Conservation (phyloP, 2,888 invertebrate species). For the Papilio elwesi region DNA sequence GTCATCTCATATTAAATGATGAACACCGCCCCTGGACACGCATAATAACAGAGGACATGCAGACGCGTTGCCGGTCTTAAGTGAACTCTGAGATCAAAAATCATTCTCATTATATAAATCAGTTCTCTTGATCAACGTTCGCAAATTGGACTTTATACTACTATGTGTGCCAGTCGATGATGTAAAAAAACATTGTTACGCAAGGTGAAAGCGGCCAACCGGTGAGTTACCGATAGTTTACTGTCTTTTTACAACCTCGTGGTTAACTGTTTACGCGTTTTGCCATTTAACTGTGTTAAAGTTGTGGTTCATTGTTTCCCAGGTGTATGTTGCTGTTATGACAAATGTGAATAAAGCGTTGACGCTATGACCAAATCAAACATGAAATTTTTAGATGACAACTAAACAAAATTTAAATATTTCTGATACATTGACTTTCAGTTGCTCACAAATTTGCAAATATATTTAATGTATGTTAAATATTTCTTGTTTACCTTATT, state of each 20-base stretch:
- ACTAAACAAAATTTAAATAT: not conserved
- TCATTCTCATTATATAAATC: not conserved
- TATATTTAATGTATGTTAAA: not conserved
- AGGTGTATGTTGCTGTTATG: not conserved
- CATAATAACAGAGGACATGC: no score
- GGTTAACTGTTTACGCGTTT: slow-evolving; percentile 36
- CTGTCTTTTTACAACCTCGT: slow-evolving; percentile 53
- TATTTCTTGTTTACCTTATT: not conserved
- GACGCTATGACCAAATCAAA: not conserved
- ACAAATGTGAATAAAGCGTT: not conserved
- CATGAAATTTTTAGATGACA: not conserved
- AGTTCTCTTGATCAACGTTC: slow-evolving; percentile 29
- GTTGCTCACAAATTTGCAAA: not conserved
- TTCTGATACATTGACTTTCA: not conserved
- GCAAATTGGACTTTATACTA: slow-evolving; percentile 19
- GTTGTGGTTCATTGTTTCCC: slow-evolving; percentile 14
- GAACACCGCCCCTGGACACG: no score
- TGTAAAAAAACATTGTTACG: slow-evolving; percentile 63
- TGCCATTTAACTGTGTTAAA: slow-evolving; percentile 23
- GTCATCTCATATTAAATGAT: no score
- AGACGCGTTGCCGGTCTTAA: no score
- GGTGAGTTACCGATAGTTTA: slow-evolving; percentile 63
- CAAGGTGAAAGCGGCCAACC: slow-evolving; percentile 74
- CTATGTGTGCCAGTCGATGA: slow-evolving; percentile 54
- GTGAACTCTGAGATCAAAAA: no score